Evolutionary conservation across 2,113 vertebrate genomes (phyloP), one percentile per base, ranked within the genome.

Genomic region (Hippotragus niger): DNA sequence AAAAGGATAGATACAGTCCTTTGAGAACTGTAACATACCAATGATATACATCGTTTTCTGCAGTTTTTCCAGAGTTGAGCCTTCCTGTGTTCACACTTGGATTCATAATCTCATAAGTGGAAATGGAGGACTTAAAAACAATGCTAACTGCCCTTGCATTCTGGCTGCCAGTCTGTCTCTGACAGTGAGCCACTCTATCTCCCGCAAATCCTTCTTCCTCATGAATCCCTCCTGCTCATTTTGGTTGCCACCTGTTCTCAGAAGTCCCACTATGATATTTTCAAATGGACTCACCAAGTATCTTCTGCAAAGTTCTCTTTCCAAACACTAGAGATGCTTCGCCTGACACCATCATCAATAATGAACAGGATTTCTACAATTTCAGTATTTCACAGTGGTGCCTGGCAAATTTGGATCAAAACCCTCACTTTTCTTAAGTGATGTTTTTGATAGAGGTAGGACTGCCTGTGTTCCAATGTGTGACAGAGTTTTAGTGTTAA

Each of bases 1-100:
- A 81, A 93, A 85, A 83, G 45, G 3, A 36, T 76, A 14, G 7
- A 84, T 60, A 94, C 55, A 43, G 40, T 88, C 15, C 33, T 89
- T 53, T 23, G 80, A 93, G 33, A 60, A 95, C 33, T 71, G 8
- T 33, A 88, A 93, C 87, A 25, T 88, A 55, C 43, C 45, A 94
- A 14, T 83, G 27, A 78, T 47, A 50, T 3, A 1, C 55, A 47
- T 58, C 5, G 5, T 47, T 92, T 83, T 36, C 14, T 80, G 33
- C 4, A 50, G 16, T 80, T 50, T 74, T 57, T 31, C 43, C 9
- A 58, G 17, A 96, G 40, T 19, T 40, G 50, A 90, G 10, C 15
- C 16, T 12, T 43, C 3, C 14, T n/a, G 1, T 71, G 33, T 53
- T 93, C 52, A 50, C 31, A 45, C 27, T 14, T 67, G 36, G 23